phyloP scores from a whole-genome alignment of 2,113 vertebrate genomes.

The Crotophaga sulcirostris region DNA sequence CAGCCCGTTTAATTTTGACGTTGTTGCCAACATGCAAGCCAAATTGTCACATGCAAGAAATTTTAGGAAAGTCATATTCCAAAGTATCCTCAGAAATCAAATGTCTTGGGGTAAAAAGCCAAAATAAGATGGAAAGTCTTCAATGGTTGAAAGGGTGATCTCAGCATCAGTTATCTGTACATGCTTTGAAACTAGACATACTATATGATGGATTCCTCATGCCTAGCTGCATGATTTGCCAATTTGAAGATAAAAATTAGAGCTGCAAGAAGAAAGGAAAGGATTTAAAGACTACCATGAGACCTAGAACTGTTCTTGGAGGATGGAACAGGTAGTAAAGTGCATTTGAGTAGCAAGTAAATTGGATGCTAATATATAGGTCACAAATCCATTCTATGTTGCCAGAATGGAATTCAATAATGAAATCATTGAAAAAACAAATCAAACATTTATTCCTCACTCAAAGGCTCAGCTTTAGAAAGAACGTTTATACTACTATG shows the following conservation, averaged over 20 bases:
- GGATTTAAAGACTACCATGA: background rate
- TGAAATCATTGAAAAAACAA: background rate
- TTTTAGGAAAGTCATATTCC: background rate
- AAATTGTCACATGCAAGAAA: background rate
- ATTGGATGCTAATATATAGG: background rate
- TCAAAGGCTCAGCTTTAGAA: background rate
- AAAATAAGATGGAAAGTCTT: background rate
- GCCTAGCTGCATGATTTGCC: background rate
- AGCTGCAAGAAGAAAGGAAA: background rate
- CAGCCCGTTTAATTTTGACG: background rate
- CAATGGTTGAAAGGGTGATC: background rate
- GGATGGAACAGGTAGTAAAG: background rate
- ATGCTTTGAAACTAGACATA: background rate
- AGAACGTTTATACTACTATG: background rate
- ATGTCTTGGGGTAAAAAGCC: background rate
- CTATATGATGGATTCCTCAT: fast-evolving
- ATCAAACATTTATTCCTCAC: background rate
- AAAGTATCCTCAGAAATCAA: background rate
- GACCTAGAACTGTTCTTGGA: background rate
- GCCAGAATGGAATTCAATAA: background rate
- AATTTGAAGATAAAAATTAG: background rate
- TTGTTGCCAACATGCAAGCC: background rate
- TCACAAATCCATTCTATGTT: background rate
- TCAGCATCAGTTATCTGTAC: background rate
- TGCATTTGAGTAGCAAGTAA: background rate